These are phyloP conservation scores for Fulmarus glacialis DNA, from an alignment of 2,113 vertebrate species.

Conservation along the genomic window DNA sequence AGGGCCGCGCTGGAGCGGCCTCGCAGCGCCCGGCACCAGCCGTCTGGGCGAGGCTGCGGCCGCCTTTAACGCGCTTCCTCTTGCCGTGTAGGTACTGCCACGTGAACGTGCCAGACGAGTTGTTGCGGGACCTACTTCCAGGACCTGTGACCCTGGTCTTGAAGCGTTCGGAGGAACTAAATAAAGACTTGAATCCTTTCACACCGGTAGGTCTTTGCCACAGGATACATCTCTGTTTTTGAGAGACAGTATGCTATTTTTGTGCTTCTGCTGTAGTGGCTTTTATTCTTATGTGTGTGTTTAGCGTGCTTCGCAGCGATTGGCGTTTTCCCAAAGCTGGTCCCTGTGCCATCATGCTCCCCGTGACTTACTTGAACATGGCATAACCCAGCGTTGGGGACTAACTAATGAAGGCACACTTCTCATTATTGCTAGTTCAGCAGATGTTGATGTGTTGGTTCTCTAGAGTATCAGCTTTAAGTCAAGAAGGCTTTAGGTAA, in stretches of 20 bases:
- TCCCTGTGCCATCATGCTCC: not conserved
- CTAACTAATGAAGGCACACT: accelerated
- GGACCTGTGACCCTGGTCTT: slow-evolving; percentile 94
- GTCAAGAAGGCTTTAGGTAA: not conserved
- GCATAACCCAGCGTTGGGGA: accelerated
- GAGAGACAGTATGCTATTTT: accelerated
- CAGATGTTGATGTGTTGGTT: accelerated
- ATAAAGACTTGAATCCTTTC: slow-evolving; percentile 90
- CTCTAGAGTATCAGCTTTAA: not conserved
- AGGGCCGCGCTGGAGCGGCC: not conserved
- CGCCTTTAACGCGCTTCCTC: not conserved
- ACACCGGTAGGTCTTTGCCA: slow-evolving; percentile 80
- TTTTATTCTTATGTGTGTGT: accelerated
- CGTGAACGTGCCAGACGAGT: slow-evolving; percentile 80
- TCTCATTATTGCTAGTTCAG: accelerated
- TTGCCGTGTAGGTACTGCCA: slow-evolving; percentile 83
- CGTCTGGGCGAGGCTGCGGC: not conserved
- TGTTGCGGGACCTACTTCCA: slow-evolving; percentile 87
- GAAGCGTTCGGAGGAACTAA: slow-evolving; percentile 82
- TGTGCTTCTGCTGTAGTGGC: not conserved
- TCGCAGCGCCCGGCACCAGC: not conserved
- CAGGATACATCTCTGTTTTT: accelerated
- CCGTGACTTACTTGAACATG: accelerated
- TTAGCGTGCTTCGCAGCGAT: accelerated
- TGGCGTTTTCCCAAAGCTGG: accelerated